These are phyloP conservation scores for Urocyon cinereoargenteus DNA, from an alignment of 2,797 vertebrate species.

Conservation along the genomic window DNA sequence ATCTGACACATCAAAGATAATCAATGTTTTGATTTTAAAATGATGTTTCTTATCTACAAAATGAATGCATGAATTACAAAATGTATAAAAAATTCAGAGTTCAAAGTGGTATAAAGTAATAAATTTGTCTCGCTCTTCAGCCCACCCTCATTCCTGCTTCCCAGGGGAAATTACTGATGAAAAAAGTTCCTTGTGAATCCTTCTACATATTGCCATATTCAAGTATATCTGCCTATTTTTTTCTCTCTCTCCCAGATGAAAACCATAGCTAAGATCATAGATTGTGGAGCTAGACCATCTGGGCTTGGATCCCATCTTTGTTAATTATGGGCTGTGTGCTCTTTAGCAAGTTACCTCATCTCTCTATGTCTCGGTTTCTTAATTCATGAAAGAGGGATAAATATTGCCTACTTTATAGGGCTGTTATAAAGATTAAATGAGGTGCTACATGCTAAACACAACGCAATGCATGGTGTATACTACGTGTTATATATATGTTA, in stretches of 20 bases:
- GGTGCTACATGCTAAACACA: slow-evolving; percentile 23
- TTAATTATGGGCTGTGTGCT: neutral
- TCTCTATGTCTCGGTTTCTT: slow-evolving; percentile 22
- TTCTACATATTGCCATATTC: neutral
- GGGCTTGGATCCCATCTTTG: neutral
- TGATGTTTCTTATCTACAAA: slow-evolving; percentile 55
- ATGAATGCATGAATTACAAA: slow-evolving; percentile 61
- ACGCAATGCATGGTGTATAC: neutral
- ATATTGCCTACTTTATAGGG: neutral
- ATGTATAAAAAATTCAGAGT: neutral
- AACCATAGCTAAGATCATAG: slow-evolving; percentile 15
- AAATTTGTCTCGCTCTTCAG: neutral
- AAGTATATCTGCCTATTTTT: neutral
- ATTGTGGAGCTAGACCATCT: neutral
- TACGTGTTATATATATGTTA: neutral
- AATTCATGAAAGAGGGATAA: neutral
- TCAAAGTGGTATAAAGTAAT: slow-evolving; percentile 42
- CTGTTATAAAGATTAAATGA: slow-evolving; percentile 29
- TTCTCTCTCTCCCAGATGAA: neutral
- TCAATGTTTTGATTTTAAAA: slow-evolving; percentile 55
- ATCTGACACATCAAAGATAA: slow-evolving; percentile 56
- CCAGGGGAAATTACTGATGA: neutral
- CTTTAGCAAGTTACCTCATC: neutral
- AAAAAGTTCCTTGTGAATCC: slow-evolving; percentile 44
- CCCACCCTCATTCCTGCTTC: neutral